phyloP scores from a whole-genome alignment of 1,140 invertebrate genomes.

The Zaprionus ghesquierei region DNA sequence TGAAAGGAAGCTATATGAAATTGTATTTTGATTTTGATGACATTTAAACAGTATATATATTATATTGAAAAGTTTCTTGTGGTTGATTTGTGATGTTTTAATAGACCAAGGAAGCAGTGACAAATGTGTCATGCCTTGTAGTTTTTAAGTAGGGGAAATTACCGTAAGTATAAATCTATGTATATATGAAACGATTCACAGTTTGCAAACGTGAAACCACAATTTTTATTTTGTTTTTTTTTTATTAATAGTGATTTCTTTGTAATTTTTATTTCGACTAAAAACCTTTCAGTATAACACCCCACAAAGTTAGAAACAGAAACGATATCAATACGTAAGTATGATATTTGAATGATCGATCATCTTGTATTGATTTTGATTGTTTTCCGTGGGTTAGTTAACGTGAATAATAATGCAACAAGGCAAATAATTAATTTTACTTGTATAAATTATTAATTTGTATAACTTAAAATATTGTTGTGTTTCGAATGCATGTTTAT shows the following conservation, averaged over 20 bases:
- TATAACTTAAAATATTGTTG: conserved; percentile 28
- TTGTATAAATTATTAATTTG: conserved; percentile 14
- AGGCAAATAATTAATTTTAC: conserved; percentile 5
- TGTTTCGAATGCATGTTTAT: conserved; percentile 1
- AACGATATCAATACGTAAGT: conserved; percentile 8
- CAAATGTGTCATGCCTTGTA: background rate
- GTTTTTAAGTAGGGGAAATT: background rate
- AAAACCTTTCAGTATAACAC: conserved; percentile 27
- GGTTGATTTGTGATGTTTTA: too few relatives aligned
- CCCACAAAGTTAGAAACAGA: conserved; percentile 30
- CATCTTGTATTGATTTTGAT: conserved; percentile 30
- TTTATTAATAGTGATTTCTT: conserved; percentile 52
- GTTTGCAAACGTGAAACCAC: background rate
- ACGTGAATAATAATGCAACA: background rate
- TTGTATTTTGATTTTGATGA: too few relatives aligned
- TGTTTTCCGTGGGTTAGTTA: conserved; percentile 24
- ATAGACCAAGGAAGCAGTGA: too few relatives aligned
- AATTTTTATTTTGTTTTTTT: conserved; percentile 18
- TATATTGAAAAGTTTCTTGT: too few relatives aligned
- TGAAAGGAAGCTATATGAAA: background rate
- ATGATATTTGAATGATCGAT: conserved; percentile 42
- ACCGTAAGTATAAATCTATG: background rate
- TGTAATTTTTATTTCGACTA: conserved; percentile 13
- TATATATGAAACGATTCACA: background rate
- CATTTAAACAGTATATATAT: too few relatives aligned